These are phyloP conservation scores for Buathra laborator DNA, from an alignment of 2,888 invertebrate genomes.

Conservation along the genomic window DNA sequence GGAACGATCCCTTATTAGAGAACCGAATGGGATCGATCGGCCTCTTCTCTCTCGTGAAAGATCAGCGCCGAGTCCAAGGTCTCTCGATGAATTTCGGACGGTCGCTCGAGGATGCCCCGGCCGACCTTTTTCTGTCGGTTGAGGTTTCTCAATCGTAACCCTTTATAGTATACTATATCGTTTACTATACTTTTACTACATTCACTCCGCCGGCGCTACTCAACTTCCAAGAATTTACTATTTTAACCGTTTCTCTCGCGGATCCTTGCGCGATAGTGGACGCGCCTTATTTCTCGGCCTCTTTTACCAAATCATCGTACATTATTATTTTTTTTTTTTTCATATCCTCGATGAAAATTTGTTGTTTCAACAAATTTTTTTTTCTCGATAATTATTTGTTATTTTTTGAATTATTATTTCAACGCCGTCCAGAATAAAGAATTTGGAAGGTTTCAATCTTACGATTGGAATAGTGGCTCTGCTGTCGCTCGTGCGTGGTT, in stretches of 20 bases:
- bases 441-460: neutral
- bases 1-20: neutral
- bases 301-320: neutral
- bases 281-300: slow-evolving; percentile 29
- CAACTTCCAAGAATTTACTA: slow-evolving; percentile 62
- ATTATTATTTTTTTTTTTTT: neutral
- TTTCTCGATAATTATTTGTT: slow-evolving; percentile 1
- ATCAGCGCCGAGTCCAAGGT: slow-evolving; percentile 32
- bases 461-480: neutral
- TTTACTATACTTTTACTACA: slow-evolving; percentile 57
- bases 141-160: slow-evolving; percentile 34
- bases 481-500: neutral
- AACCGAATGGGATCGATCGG: slow-evolving; percentile 11
- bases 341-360: neutral
- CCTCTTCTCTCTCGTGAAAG: neutral
- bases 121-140: slow-evolving; percentile 18
- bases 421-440: neutral
- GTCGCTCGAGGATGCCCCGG: slow-evolving; percentile 20
- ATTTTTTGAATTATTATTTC: slow-evolving; percentile 8
- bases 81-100: slow-evolving; percentile 29
- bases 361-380: slow-evolving; percentile 1
- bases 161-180: slow-evolving; percentile 28
- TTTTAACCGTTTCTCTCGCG: slow-evolving; percentile 49
- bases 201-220: slow-evolving; percentile 51
- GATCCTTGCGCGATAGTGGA: slow-evolving; percentile 52